Evolutionary conservation across 2,113 vertebrate species (phyloP), one percentile per base, ranked within the genome.

Genomic region (Brachyistius frenatus): DNA sequence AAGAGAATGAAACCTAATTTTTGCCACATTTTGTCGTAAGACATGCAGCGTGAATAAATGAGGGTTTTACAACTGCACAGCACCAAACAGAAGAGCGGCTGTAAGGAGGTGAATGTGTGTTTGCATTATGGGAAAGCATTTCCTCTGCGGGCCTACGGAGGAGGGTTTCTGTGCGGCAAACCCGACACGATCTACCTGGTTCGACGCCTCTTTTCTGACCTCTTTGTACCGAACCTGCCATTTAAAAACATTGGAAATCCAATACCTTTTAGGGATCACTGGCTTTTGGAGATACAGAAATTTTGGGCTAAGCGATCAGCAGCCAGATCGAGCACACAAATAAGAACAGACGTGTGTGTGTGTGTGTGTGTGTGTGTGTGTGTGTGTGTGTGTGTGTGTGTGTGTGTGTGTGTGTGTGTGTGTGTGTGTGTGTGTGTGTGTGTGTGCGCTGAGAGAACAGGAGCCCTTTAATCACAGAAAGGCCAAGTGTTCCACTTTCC

Each of bases 391-490:
- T n/a, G n/a, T n/a, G 33, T 53, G 9, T 23, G 54, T 36, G 23
- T 23, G 67, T 74, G 65, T 57, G 58, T 80, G 65, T 31, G 41
- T 61, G 58, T 16, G 23, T 36, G 15, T 54, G 15, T 9, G 41
- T 39, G 36, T 36, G 58, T 72, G 35, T 53, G 10, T 32, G 54
- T 36, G 31, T 36, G 63, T 32, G 41, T 63, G 57, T 52, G 81
- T 52, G 15, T 81, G n/a, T 47, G 50, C 76, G 52, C 39, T 16
- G 36, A 15, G 30, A 77, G 67, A 89, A 85, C 81, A 81, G 76
- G 67, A 85, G 83, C 46, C 74, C 78, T 88, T 91, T 85, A 88
- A 91, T 89, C 83, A 85, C 70, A 87, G 85, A 76, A 81, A 85
- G 81, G 84, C 80, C 54, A 72, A 88, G 75, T 76, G 84, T 88